These are phyloP conservation scores for Neopelma chrysocephalum DNA, from an alignment of 2,797 vertebrate species.

Conservation along the genomic window DNA sequence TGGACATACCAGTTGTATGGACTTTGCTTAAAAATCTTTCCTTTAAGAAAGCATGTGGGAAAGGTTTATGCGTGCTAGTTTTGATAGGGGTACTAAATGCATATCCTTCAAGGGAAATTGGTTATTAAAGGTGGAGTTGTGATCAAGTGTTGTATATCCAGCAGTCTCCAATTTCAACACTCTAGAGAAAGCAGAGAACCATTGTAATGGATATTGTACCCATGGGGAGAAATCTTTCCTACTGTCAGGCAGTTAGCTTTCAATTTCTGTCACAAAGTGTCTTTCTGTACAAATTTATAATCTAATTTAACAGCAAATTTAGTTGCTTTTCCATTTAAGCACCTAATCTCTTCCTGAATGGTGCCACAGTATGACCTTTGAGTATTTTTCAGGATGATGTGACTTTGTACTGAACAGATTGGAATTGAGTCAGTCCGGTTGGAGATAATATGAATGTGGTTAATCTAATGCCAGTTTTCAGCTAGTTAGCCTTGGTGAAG, in stretches of 20 bases:
- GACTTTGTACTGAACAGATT: background rate
- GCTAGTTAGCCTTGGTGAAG: background rate
- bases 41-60: background rate
- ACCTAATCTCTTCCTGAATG: background rate
- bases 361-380: background rate
- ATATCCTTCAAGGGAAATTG: background rate
- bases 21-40: background rate
- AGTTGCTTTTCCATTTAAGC: conserved; percentile 11
- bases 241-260: background rate
- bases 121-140: background rate
- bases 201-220: background rate
- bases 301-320: background rate
- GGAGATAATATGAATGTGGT: background rate
- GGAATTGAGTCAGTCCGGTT: background rate
- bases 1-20: background rate
- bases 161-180: background rate
- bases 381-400: background rate
- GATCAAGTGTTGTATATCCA: background rate
- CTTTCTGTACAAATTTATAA: conserved; percentile 4
- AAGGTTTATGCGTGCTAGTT: background rate
- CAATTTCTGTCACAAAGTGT: background rate
- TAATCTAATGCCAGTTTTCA: background rate
- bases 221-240: background rate
- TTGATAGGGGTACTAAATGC: background rate
- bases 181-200: background rate